Evolutionary conservation across 2,113 vertebrate species (phyloP).

Genomic region (Oncorhynchus nerka): DNA sequence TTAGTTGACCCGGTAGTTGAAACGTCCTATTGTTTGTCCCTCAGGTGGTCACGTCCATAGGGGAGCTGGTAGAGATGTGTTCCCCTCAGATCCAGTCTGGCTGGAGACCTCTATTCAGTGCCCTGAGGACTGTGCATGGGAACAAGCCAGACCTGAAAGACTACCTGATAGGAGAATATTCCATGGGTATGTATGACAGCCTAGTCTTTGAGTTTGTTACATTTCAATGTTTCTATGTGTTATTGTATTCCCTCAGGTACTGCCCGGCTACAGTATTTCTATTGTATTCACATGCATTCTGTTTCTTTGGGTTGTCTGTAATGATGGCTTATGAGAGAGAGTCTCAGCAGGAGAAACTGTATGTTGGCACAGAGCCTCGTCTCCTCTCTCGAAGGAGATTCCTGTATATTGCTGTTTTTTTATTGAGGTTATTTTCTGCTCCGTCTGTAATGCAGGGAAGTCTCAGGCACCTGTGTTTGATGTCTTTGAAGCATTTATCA

Average conservation of each 20-base stretch:
- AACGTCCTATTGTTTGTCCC: background rate
- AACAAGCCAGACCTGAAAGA: constrained; percentile 90
- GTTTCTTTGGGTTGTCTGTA: too few relatives aligned
- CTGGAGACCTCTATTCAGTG: constrained; percentile 95
- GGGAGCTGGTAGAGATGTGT: constrained; percentile 95
- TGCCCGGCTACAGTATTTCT: too few relatives aligned
- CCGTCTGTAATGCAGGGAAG: constrained; percentile 76
- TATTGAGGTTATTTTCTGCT: background rate
- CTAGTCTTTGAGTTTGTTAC: too few relatives aligned
- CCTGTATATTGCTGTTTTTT: background rate
- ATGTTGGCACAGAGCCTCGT: too few relatives aligned
- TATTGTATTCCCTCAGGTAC: too few relatives aligned
- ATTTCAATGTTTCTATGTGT: too few relatives aligned
- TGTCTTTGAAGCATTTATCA: constrained; percentile 97
- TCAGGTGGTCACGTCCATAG: constrained; percentile 94
- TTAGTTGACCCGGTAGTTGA: too few relatives aligned
- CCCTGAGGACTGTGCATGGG: constrained; percentile 89
- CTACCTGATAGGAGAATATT: constrained; percentile 92
- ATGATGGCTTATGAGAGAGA: too few relatives aligned
- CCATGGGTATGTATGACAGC: constrained; percentile 77
- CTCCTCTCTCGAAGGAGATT: background rate
- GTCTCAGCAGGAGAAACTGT: too few relatives aligned
- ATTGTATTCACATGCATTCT: too few relatives aligned
- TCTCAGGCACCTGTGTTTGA: constrained; percentile 94
- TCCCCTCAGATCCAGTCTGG: constrained; percentile 94